These are phyloP conservation scores for Macrophya annulata DNA, from an alignment of 2,888 invertebrate species.

Conservation along the genomic window DNA sequence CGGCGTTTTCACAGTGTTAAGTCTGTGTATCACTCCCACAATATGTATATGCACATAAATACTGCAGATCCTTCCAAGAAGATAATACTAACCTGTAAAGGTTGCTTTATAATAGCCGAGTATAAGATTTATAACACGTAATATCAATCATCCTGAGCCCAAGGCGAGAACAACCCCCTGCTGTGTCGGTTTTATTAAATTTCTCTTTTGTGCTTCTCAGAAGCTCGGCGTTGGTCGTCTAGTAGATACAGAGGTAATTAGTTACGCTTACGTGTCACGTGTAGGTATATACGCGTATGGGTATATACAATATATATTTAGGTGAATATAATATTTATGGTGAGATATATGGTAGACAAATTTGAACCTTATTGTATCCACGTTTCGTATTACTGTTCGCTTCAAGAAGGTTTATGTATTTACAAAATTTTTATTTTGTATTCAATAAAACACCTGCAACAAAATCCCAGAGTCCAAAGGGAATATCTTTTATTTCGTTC, in stretches of 20 bases:
- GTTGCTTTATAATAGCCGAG: conserved; percentile 53
- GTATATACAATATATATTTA: background rate
- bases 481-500: conserved; percentile 6
- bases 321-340: conserved; percentile 10
- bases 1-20: conserved; percentile 11
- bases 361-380: background rate
- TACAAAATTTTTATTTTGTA: background rate
- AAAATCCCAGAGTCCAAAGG: background rate
- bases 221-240: conserved; percentile 35
- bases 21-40: background rate
- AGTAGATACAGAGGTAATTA: conserved; percentile 55
- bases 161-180: conserved; percentile 57
- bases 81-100: conserved; percentile 52
- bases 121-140: conserved; percentile 61
- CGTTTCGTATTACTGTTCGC: background rate
- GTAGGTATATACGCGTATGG: background rate
- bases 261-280: conserved; percentile 34
- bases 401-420: too few relatives aligned
- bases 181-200: conserved; percentile 62
- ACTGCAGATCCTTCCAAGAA: conserved; percentile 29
- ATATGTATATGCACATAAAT: background rate
- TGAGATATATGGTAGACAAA: background rate
- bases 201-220: conserved; percentile 56
- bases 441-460: background rate
- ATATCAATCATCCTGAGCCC: conserved; percentile 62